These are phyloP conservation scores for Oegoconia quadripuncta DNA, from an alignment of 2,888 invertebrate genomes.

Conservation along the genomic window DNA sequence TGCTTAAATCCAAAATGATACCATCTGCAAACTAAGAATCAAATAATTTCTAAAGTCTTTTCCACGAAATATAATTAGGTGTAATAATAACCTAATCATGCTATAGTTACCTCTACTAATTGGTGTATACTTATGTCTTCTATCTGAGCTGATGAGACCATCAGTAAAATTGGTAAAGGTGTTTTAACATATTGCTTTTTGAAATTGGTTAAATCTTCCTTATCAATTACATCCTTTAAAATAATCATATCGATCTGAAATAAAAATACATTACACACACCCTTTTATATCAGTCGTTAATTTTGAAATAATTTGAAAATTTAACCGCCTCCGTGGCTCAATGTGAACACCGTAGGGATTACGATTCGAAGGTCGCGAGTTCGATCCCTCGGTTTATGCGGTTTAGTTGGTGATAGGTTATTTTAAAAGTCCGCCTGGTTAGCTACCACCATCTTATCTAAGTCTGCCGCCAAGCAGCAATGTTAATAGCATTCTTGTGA, in stretches of 20 bases:
- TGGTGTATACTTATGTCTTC: conserved; percentile 2
- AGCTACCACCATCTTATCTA: too few species aligned
- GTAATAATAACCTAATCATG: not conserved
- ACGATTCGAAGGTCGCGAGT: too few species aligned
- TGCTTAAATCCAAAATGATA: conserved; percentile 29
- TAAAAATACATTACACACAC: not conserved
- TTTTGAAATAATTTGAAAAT: too few species aligned
- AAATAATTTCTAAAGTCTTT: not conserved
- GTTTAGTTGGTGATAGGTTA: too few species aligned
- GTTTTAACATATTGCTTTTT: conserved; percentile 17
- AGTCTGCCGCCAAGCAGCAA: too few species aligned
- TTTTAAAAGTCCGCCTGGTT: too few species aligned
- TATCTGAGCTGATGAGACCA: not conserved
- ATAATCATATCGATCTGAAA: conserved; percentile 37
- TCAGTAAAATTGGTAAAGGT: not conserved
- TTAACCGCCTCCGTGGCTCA: too few species aligned
- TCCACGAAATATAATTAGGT: conserved; percentile 17
- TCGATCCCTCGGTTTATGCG: too few species aligned
- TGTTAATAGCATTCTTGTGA: too few species aligned
- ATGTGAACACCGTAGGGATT: too few species aligned
- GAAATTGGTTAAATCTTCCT: conserved; percentile 27
- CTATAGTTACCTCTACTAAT: conserved; percentile 21
- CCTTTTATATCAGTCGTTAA: too few species aligned
- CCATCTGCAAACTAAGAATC: conserved; percentile 38
- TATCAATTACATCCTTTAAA: conserved; percentile 30